Conservation (phyloP, 1,140 invertebrate species). For the Papilio glaucus region DNA sequence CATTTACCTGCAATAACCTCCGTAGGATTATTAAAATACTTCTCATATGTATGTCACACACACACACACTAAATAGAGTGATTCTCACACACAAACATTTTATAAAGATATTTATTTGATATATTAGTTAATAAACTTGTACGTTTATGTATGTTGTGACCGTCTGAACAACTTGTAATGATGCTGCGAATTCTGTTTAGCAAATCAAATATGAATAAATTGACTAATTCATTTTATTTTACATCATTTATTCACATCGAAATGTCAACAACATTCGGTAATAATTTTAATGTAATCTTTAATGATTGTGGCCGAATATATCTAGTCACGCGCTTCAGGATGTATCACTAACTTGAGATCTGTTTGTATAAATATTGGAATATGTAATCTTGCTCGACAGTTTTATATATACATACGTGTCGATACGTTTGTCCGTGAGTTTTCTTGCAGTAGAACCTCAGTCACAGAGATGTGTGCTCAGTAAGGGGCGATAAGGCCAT, state of each 20-base stretch:
- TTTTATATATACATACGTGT: not conserved
- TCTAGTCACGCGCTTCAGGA: not conserved
- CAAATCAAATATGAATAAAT: slow-evolving; percentile 1
- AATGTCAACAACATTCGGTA: slow-evolving; percentile 2
- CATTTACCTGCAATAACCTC: too few relatives aligned
- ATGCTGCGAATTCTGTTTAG: not conserved
- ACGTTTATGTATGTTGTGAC: not conserved
- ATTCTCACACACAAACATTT: too few relatives aligned
- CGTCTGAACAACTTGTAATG: not conserved
- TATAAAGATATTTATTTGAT: not conserved
- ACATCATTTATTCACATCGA: slow-evolving; percentile 4
- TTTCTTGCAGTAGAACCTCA: too few relatives aligned
- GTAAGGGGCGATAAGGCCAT: too few relatives aligned
- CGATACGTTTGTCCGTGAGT: too few relatives aligned
- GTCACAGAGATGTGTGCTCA: too few relatives aligned
- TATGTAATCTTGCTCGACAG: not conserved
- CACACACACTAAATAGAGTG: too few relatives aligned
- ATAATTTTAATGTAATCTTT: not conserved
- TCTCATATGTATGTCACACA: too few relatives aligned
- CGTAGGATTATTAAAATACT: too few relatives aligned
- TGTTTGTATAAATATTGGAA: not conserved
- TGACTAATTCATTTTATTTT: slow-evolving; percentile 13
- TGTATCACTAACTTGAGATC: not conserved
- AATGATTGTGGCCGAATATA: not conserved
- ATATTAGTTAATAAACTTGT: not conserved